Conservation (phyloP, 2,113 vertebrate species). For the Eonycteris spelaea region DNA sequence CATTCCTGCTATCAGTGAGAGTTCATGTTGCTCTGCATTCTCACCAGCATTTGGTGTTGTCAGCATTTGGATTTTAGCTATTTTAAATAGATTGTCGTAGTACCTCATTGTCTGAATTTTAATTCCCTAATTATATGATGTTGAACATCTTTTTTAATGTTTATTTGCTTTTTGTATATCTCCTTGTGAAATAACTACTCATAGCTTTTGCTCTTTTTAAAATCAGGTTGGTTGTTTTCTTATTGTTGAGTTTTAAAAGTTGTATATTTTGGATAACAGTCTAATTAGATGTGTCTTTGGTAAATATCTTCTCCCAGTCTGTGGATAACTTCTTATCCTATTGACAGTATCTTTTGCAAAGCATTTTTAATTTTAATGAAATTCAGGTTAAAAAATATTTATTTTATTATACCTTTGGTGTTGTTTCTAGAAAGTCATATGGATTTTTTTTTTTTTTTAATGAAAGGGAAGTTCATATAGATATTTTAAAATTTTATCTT, state of each 20-base stretch:
- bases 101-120: background rate
- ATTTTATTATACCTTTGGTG: background rate
- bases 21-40: background rate
- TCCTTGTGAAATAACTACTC: background rate
- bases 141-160: background rate
- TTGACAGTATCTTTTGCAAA: background rate
- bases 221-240: background rate
- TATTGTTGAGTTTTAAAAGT: background rate
- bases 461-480: background rate
- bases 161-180: background rate
- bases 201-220: background rate
- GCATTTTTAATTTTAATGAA: background rate
- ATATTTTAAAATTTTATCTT: background rate
- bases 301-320: background rate
- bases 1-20: background rate
- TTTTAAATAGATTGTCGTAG: background rate
- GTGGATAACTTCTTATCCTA: background rate
- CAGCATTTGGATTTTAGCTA: background rate
- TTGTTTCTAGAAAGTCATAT: background rate
- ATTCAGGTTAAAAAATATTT: background rate
- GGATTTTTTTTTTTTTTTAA: background rate
- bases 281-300: background rate
- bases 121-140: background rate
- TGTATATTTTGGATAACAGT: background rate
- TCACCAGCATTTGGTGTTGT: background rate